Base-by-base conservation (phyloP, 2,797 vertebrate genomes). In the Tapirus indicus region DNA sequence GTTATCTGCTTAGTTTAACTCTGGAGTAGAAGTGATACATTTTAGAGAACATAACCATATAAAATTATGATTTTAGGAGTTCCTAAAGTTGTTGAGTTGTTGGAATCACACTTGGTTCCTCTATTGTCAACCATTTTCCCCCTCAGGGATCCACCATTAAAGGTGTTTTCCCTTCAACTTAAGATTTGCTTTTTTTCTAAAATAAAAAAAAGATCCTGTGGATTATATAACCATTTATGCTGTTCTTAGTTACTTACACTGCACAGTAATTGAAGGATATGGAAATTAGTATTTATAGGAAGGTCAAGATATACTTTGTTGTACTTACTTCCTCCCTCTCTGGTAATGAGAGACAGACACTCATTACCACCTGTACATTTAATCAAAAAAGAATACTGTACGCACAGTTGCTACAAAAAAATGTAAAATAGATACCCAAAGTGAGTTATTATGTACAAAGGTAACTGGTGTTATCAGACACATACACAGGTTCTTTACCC, bases 181-280 rank as follows among this genome's bases (percentile, higher is more conserved):
- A 68, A 78, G 52, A 38, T 66, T 88, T 91, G 95, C 88, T 38
- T 47, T 84, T 21, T 62, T 88, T 27, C 13, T 95, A 87, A 86
- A 83, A 60, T 56, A 58, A 75, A 13, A 52, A 52, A 62, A 25
- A 12, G 7, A 17, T 41, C 25, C 27, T 16, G 21, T 90, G 44
- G 10, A 58, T 86, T 92, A 27, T 38, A 10, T 38, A 62, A 23
- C 7, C 3, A 52, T 54, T 84, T 79, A 74, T 52, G 1, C 2
- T 89, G 2, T 44, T 3, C 4, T 62, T 85, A 66, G 14, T 62
- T 25, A 38, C 7, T 82, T 94, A 77, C 29, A 60, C 3, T 47
- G 4, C 29, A 66, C 0, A 62, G 6, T 62, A 74, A 93, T 54
- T 82, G 52, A 91, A 83, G 18, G 2, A 66, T 83, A 82, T 41